A percentile compares a stretch with the other conserved stretches of the same genome.
These are phyloP conservation scores for Drosophila yakuba DNA, from an alignment of 1,140 invertebrate genomes.

Conservation along the genomic window DNA sequence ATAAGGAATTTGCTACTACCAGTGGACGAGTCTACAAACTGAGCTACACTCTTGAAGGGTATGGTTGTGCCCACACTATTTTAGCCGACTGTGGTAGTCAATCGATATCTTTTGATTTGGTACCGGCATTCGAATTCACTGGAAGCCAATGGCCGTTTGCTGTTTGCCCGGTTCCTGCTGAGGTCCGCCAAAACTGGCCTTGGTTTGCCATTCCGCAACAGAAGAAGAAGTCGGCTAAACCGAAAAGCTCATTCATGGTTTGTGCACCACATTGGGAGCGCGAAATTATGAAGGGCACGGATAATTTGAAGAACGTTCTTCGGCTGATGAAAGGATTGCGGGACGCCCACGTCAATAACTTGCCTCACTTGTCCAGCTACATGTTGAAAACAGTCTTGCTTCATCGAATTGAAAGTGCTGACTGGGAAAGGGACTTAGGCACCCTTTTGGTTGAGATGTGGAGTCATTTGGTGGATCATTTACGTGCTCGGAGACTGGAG, in stretches of 20 bases:
- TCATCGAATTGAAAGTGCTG: not conserved
- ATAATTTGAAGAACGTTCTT: slow-evolving; percentile 44
- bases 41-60: slow-evolving; percentile 18
- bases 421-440: slow-evolving; percentile 28
- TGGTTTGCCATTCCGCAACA: slow-evolving; percentile 44
- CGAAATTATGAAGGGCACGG: slow-evolving; percentile 17
- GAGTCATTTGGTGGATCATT: slow-evolving; percentile 19
- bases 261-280: slow-evolving; percentile 56
- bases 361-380: slow-evolving; percentile 44
- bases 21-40: slow-evolving; percentile 2
- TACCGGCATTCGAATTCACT: slow-evolving; percentile 38
- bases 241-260: slow-evolving; percentile 34
- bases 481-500: not conserved
- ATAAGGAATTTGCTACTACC: not conserved
- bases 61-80: slow-evolving; percentile 46
- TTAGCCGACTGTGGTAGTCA: not conserved
- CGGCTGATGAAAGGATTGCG: slow-evolving; percentile 53
- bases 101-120: slow-evolving; percentile 43
- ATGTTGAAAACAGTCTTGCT: slow-evolving; percentile 53
- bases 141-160: slow-evolving; percentile 16
- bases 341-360: not conserved
- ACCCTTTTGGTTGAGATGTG: slow-evolving; percentile 35
- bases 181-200: not conserved
- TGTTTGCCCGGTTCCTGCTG: not conserved
- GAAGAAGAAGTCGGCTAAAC: not conserved